A percentile compares a stretch with the other conserved stretches of the same genome.
Conservation (phyloP, 2,113 vertebrate genomes). For the Fregata magnificens region DNA sequence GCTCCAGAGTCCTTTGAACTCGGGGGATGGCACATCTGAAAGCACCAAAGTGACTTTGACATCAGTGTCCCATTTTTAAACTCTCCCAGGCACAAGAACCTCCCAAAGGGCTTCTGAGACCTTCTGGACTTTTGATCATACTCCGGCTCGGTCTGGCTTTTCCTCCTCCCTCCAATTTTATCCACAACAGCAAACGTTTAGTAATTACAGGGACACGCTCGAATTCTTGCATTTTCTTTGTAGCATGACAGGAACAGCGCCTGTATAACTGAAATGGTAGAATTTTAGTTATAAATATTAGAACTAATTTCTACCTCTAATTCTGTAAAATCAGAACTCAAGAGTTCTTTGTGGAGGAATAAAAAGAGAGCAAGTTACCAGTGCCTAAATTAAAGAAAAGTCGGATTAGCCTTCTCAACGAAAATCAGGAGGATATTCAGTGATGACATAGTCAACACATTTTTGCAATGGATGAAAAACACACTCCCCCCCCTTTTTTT, state of each 20-base stretch:
- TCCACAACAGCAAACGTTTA: background rate
- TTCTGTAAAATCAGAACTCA: background rate
- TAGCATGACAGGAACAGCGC: background rate
- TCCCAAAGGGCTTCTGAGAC: slow-evolving; percentile 19
- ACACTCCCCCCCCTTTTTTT: background rate
- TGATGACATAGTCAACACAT: background rate
- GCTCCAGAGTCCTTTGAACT: background rate
- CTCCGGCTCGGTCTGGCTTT: background rate
- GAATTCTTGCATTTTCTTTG: background rate
- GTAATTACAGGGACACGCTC: background rate
- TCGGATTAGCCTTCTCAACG: background rate
- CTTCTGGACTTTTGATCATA: slow-evolving; percentile 43
- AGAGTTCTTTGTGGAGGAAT: background rate
- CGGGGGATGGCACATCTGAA: background rate
- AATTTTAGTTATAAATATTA: background rate
- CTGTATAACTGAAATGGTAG: background rate
- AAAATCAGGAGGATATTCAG: background rate
- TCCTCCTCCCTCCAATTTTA: slow-evolving; percentile 55
- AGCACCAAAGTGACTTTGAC: slow-evolving; percentile 21
- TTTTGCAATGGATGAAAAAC: background rate
- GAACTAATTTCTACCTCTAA: background rate
- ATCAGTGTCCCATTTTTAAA: slow-evolving; percentile 26
- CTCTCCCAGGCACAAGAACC: background rate
- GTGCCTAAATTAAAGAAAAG: background rate
- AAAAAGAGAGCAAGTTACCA: background rate